Conservation (phyloP, 2,888 invertebrate species). For the Colletes collaris region DNA sequence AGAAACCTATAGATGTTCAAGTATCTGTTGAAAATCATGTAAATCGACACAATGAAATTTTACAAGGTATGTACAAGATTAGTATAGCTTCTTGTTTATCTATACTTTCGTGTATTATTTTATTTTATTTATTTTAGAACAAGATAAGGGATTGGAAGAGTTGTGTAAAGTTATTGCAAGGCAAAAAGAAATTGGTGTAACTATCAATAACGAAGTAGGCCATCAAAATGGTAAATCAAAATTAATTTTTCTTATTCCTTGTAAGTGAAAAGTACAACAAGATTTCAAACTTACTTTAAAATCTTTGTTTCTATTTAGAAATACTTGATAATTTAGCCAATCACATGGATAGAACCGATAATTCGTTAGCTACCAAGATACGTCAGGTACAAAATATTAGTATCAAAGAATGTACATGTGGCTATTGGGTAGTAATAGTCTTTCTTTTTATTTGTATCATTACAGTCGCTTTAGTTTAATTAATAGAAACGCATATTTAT, state of each 20-base stretch:
- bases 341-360: slow-evolving; percentile 89
- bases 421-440: slow-evolving; percentile 90
- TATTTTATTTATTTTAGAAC: slow-evolving; percentile 84
- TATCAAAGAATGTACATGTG: slow-evolving; percentile 89
- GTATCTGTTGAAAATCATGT: slow-evolving; percentile 84
- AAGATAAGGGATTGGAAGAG: slow-evolving; percentile 90
- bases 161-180: slow-evolving; percentile 89
- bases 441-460: slow-evolving; percentile 88
- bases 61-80: slow-evolving; percentile 83
- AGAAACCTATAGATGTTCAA: slow-evolving; percentile 82
- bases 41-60: slow-evolving; percentile 85
- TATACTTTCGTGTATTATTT: slow-evolving; percentile 5
- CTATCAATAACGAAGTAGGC: slow-evolving; percentile 90
- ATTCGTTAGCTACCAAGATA: slow-evolving; percentile 88
- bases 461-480: slow-evolving; percentile 83
- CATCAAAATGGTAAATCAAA: slow-evolving; percentile 88
- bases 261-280: background rate
- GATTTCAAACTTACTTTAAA: background rate
- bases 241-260: slow-evolving; percentile 39
- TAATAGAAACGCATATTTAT: background rate
- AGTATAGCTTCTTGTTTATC: background rate
- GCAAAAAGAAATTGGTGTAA: slow-evolving; percentile 90
- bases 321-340: slow-evolving; percentile 90
- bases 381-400: slow-evolving; percentile 87
- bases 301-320: slow-evolving; percentile 83